Conservation (phyloP, 2,797 vertebrate genomes). For the Sphenodon punctatus region DNA sequence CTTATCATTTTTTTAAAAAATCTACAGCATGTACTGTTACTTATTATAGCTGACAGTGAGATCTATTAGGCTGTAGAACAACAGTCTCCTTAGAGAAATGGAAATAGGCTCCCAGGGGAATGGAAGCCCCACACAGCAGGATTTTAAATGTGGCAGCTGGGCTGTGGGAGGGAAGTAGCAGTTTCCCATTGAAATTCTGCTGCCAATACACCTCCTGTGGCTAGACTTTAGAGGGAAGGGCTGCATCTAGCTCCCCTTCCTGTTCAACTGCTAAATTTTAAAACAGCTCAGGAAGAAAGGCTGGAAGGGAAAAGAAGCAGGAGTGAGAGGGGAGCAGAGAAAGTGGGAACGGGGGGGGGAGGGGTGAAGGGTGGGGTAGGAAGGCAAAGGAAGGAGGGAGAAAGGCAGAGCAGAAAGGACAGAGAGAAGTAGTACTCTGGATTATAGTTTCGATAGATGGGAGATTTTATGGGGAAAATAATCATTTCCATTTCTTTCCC, state of each 20-base stretch:
- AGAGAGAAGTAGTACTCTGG: neutral
- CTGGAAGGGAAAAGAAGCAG: neutral
- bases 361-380: neutral
- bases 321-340: neutral
- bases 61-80: slow-evolving; percentile 47
- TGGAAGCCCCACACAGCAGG: slow-evolving; percentile 58
- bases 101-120: slow-evolving; percentile 51
- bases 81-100: slow-evolving; percentile 35
- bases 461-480: neutral
- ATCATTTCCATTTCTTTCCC: neutral
- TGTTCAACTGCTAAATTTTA: slow-evolving; percentile 31
- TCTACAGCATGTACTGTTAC: slow-evolving; percentile 23
- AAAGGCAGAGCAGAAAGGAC: neutral
- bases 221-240: slow-evolving; percentile 19
- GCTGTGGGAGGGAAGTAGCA: slow-evolving; percentile 47
- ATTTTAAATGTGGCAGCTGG: slow-evolving; percentile 57
- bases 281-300: neutral
- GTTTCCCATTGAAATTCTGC: slow-evolving; percentile 54
- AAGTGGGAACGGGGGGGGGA: neutral
- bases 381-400: neutral
- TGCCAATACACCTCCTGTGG: slow-evolving; percentile 46
- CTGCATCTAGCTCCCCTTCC: neutral
- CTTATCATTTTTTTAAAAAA: slow-evolving; percentile 1
- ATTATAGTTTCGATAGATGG: too few relatives aligned
- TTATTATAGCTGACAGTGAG: slow-evolving; percentile 54